Conservation (phyloP, 1,140 invertebrate genomes). For the Littorina saxatilis region DNA sequence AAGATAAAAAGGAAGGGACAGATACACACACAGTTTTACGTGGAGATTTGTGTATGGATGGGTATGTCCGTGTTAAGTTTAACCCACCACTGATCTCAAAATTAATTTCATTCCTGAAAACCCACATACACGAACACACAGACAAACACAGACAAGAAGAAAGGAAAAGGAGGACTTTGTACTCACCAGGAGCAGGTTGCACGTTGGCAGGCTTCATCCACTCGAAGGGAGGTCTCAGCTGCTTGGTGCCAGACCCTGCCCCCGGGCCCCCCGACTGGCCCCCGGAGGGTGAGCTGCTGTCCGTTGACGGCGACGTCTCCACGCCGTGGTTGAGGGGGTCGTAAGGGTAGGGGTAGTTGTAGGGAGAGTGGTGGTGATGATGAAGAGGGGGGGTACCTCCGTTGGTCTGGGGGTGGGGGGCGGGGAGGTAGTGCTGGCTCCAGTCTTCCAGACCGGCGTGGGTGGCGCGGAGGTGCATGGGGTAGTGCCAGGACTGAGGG, state of each 20-base stretch:
- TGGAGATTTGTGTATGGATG: too few species aligned
- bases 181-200: conserved; percentile 34
- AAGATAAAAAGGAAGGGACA: neutral
- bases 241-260: conserved; percentile 16
- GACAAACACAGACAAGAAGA: neutral
- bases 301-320: conserved; percentile 15
- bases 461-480: conserved; percentile 9
- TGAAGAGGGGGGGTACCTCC: neutral
- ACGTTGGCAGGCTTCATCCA: conserved; percentile 43
- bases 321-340: neutral
- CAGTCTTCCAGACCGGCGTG: conserved; percentile 34
- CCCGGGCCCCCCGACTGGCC: neutral
- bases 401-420: neutral
- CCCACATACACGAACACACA: neutral
- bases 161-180: neutral
- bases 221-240: conserved; percentile 29
- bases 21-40: too few species aligned
- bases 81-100: too few species aligned
- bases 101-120: too few species aligned
- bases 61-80: too few species aligned
- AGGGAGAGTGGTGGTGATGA: conserved; percentile 1
- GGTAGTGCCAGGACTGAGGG: neutral
- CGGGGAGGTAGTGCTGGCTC: conserved; percentile 23
- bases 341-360: conserved; percentile 10
- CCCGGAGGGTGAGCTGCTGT: conserved; percentile 18